These are phyloP conservation scores for Platyscapa corneri DNA, from an alignment of 1,140 invertebrate species.

Conservation along the genomic window DNA sequence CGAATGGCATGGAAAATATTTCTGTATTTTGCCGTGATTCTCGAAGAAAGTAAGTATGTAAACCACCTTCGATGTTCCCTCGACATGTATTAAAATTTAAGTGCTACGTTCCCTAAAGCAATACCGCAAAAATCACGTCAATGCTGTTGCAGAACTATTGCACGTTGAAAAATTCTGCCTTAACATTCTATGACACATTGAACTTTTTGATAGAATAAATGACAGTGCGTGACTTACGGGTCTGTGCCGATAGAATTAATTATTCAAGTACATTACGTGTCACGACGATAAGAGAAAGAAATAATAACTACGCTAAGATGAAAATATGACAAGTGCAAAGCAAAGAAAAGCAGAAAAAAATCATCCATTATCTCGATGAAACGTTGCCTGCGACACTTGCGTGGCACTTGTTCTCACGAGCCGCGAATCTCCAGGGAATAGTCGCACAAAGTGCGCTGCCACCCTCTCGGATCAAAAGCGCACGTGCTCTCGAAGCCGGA, in stretches of 20 bases:
- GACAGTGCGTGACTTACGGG: background rate
- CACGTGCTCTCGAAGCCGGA: background rate
- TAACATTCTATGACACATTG: background rate
- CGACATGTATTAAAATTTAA: background rate
- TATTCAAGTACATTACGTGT: slow-evolving; percentile 2
- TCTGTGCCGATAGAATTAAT: background rate
- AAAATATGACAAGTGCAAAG: background rate
- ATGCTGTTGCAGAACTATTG: background rate
- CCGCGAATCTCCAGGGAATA: slow-evolving; percentile 56
- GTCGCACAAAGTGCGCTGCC: background rate
- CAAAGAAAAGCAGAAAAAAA: background rate
- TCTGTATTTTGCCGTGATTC: too few species aligned
- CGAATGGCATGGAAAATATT: too few species aligned
- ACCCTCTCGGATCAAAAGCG: slow-evolving; percentile 35
- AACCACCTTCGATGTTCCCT: background rate
- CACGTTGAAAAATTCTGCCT: background rate
- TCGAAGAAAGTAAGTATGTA: background rate
- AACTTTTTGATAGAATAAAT: background rate
- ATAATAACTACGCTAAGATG: background rate
- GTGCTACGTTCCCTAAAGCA: background rate
- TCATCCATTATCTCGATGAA: slow-evolving; percentile 13
- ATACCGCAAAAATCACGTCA: background rate
- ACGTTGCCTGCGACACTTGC: slow-evolving; percentile 63
- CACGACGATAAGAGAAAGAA: background rate
- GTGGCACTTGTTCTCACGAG: slow-evolving; percentile 73